Evolutionary conservation across 1,140 invertebrate genomes (phyloP), one percentile per base, ranked within the genome.

Genomic region (Brachionus angularis): DNA sequence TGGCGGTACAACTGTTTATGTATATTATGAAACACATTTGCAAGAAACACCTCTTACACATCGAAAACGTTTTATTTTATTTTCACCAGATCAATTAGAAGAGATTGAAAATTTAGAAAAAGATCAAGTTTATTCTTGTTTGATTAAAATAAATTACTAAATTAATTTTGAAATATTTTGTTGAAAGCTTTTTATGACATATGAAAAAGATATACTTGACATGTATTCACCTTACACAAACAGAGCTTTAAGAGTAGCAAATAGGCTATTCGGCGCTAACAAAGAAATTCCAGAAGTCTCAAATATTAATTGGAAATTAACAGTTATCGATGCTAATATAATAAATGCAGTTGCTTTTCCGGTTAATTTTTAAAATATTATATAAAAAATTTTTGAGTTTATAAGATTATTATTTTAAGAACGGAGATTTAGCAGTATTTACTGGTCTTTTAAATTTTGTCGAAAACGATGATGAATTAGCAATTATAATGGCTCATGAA

Each of bases 341-440:
- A 77, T 76, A 47, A 86, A 86, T 78, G 84, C 85, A 3, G 84
- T 83, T 78, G 84, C 85, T 46, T 75, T 86, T 55, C 84, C 85
- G 36, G 85, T 85, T 76, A 81, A 78, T 64, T 29, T 34, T 16
- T 10, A 16, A 5, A 4, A 12, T 44, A 21, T 25, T 12, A 25
- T n/a, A 47, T 8, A 16, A 34, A 42, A 42, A 67, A 67, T 31
- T 31, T 42, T 46, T 49, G 46, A 34, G n/a, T 58, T 55, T 74
- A 74, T n/a, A n/a, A n/a, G n/a, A n/a, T n/a, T 58, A 73, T 74
- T 72, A 73, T 58, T 55, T 33, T 7, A 74, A 85, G 85, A 82
- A 75, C 74, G 87, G 86, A 25, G 82, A 85, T 74, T 86, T 88
- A 31, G 86, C 87, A 78, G 82, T 88, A 0, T 86, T 84, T 73